These are phyloP conservation scores for Buteo buteo DNA, from an alignment of 2,113 vertebrate genomes.

Conservation along the genomic window DNA sequence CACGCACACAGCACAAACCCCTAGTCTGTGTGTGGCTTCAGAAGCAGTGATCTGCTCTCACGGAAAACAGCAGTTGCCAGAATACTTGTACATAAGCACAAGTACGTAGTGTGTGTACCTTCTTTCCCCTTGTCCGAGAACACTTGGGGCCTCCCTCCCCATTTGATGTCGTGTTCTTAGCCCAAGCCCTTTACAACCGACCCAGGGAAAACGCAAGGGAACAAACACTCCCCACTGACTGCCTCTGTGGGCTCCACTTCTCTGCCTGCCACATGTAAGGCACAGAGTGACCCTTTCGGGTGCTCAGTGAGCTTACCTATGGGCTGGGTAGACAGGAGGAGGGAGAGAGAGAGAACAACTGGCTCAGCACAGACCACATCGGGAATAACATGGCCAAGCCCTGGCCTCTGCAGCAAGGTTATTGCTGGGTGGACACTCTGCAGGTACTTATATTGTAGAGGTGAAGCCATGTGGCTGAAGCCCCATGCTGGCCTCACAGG, in stretches of 20 bases:
- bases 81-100: not conserved
- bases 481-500: rapidly evolving
- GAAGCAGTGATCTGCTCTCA: not conserved
- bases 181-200: not conserved
- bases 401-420: not conserved
- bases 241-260: not conserved
- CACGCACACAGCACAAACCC: rapidly evolving
- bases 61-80: not conserved
- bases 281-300: not conserved
- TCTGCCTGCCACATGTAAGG: not conserved
- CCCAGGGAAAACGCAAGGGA: not conserved
- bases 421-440: not conserved
- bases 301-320: not conserved
- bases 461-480: not conserved
- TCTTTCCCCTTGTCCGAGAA: not conserved
- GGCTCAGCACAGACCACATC: rapidly evolving
- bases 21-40: rapidly evolving
- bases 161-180: not conserved
- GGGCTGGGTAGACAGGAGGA: not conserved
- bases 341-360: not conserved
- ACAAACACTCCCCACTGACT: not conserved
- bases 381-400: not conserved
- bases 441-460: not conserved
- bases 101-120: rapidly evolving
- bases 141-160: not conserved